A percentile compares a stretch with the other conserved stretches of the same genome.
Evolutionary conservation across 2,888 invertebrate genomes (phyloP).

Genomic region (Ypsolopha scabrella): DNA sequence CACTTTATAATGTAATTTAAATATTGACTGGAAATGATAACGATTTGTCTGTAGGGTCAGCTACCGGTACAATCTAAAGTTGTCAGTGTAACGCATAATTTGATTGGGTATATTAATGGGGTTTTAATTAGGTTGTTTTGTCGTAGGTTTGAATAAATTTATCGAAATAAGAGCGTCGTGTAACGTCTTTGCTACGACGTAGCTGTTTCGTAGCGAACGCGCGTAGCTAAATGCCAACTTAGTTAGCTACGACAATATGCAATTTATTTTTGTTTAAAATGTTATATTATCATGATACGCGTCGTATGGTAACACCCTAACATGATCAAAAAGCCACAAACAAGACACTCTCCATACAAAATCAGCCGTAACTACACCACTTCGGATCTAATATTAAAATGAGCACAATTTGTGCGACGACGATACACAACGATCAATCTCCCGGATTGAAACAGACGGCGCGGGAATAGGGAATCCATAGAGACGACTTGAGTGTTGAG

Average conservation of each 20-base stretch:
- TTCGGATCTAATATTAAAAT: slow-evolving; percentile 46
- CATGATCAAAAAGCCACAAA: background rate
- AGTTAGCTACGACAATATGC: no score
- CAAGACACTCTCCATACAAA: background rate
- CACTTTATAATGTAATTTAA: background rate
- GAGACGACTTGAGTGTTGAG: slow-evolving; percentile 15
- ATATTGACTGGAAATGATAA: slow-evolving; percentile 9
- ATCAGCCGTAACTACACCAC: background rate
- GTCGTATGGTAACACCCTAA: background rate
- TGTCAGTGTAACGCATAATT: no score
- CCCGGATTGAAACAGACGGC: slow-evolving; percentile 25
- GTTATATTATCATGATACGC: no score
- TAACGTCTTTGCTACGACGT: no score
- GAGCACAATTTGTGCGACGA: slow-evolving; percentile 50
- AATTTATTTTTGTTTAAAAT: no score
- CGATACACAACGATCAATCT: slow-evolving; percentile 53
- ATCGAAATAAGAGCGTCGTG: no score
- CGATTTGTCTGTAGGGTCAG: slow-evolving; percentile 17
- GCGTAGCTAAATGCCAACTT: no score
- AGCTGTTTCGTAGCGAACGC: no score
- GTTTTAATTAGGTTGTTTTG: no score
- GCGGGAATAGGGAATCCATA: slow-evolving; percentile 8
- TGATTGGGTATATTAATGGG: no score
- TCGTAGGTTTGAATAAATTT: no score
- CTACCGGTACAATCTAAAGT: no score